Conservation (phyloP, 1,140 invertebrate genomes). For the Leptestheria dahalacensis region DNA sequence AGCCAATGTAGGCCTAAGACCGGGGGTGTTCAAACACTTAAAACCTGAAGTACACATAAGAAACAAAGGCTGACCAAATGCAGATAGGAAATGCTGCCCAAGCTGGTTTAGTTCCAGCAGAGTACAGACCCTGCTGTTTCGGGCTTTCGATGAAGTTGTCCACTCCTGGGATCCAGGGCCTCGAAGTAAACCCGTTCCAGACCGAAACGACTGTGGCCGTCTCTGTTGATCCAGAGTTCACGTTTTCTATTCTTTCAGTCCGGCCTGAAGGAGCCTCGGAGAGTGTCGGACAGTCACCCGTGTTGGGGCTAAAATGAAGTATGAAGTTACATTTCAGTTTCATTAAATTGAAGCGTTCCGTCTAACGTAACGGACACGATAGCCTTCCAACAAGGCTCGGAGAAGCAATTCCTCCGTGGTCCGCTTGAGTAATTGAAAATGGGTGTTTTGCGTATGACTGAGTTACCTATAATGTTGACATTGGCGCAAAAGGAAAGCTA, state of each 20-base stretch:
- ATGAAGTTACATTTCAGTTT: not conserved
- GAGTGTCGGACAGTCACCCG: not conserved
- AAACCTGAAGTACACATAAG: not conserved
- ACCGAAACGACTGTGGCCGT: not conserved
- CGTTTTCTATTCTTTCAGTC: too few relatives aligned
- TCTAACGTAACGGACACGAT: too few relatives aligned
- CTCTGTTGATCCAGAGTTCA: not conserved
- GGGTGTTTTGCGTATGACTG: too few relatives aligned
- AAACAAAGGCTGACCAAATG: not conserved
- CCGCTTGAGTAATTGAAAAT: too few relatives aligned
- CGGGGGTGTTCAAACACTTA: too few relatives aligned
- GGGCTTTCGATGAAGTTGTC: not conserved
- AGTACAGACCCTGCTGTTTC: not conserved
- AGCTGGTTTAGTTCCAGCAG: not conserved
- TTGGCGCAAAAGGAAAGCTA: constrained; percentile 13
- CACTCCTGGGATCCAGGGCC: not conserved
- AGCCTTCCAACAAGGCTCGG: too few relatives aligned
- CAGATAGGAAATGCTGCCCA: not conserved
- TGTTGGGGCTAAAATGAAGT: not conserved
- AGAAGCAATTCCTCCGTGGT: too few relatives aligned
- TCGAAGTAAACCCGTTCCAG: not conserved
- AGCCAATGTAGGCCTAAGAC: too few relatives aligned
- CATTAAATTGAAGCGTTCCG: not conserved
- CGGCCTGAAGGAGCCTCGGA: not conserved
- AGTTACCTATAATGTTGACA: constrained; percentile 11